A percentile compares a stretch with the other conserved stretches of the same genome.
Evolutionary conservation across 2,888 invertebrate species (phyloP).

Genomic region (Apamea monoglypha): DNA sequence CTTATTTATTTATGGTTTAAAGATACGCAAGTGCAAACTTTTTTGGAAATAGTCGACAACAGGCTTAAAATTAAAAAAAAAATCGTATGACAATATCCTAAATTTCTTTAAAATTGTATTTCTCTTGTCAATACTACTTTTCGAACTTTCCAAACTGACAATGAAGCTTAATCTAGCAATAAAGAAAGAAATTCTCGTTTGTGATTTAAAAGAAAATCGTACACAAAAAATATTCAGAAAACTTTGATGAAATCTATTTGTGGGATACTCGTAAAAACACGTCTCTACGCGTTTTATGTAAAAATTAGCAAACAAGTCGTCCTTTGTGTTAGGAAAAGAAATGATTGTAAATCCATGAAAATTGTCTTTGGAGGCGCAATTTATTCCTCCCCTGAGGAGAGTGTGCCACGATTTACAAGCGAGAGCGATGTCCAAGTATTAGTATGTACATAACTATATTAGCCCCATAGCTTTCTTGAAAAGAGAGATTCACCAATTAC

Average conservation of each 20-base stretch:
- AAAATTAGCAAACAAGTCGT: conserved; percentile 71
- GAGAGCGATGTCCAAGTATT: conserved; percentile 15
- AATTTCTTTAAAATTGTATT: neutral
- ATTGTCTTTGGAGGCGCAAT: conserved; percentile 70
- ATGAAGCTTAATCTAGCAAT: neutral
- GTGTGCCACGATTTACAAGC: conserved; percentile 45
- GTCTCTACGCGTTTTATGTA: conserved; percentile 64
- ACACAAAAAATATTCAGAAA: conserved; percentile 52
- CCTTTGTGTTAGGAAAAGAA: conserved; percentile 67
- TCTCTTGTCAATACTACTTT: neutral
- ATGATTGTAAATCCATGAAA: conserved; percentile 75
- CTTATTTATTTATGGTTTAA: neutral
- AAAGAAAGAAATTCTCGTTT: neutral
- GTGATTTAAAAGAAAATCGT: conserved; percentile 48
- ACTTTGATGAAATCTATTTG: conserved; percentile 60
- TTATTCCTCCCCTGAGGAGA: conserved; percentile 68
- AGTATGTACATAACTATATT: neutral
- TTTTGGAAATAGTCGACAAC: neutral
- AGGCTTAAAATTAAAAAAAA: neutral
- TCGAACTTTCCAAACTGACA: neutral
- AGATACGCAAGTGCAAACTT: neutral
- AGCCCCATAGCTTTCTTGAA: neutral
- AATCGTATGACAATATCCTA: neutral
- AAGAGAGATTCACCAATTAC: neutral
- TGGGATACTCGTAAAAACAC: conserved; percentile 54